Evolutionary conservation across 2,888 invertebrate genomes (phyloP).

Genomic region (Tenthredo distinguenda): DNA sequence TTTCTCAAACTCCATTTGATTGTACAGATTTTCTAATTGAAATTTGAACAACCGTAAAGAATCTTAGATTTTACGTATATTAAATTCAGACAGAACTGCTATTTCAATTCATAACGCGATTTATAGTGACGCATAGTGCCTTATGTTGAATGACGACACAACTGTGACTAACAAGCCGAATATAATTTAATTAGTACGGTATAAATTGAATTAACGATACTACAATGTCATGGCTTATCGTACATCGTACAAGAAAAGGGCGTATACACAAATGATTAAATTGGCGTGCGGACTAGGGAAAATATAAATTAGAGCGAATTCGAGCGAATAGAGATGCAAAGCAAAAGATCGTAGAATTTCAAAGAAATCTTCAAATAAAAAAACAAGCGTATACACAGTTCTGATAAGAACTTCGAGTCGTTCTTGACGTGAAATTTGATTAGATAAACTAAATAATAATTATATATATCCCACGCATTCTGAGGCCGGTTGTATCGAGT

Average conservation of each 20-base stretch:
- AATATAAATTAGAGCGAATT: not conserved
- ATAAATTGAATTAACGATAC: conserved; percentile 40
- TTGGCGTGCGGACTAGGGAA: not conserved
- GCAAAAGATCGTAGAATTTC: not conserved
- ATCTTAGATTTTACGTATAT: not conserved
- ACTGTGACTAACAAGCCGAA: conserved; percentile 7
- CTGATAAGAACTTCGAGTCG: not conserved
- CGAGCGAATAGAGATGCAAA: not conserved
- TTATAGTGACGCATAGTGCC: conserved; percentile 1
- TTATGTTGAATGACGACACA: conserved; percentile 31
- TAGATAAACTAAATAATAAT: not conserved
- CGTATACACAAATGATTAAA: not conserved
- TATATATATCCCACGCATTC: not conserved
- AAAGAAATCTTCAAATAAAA: not conserved
- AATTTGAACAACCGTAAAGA: not conserved
- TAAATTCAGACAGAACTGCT: conserved; percentile 11
- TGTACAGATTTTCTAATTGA: not conserved
- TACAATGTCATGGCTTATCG: not conserved
- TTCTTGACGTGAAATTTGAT: not conserved
- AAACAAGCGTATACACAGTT: not conserved
- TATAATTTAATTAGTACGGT: conserved; percentile 33
- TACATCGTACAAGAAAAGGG: not conserved
- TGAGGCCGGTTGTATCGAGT: not conserved
- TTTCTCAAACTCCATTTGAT: not conserved
- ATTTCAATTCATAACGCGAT: conserved; percentile 4